Evolutionary conservation across 2,797 vertebrate species (phyloP), one percentile per base, ranked within the genome.

Genomic region (Parotocinclus haroldoi): DNA sequence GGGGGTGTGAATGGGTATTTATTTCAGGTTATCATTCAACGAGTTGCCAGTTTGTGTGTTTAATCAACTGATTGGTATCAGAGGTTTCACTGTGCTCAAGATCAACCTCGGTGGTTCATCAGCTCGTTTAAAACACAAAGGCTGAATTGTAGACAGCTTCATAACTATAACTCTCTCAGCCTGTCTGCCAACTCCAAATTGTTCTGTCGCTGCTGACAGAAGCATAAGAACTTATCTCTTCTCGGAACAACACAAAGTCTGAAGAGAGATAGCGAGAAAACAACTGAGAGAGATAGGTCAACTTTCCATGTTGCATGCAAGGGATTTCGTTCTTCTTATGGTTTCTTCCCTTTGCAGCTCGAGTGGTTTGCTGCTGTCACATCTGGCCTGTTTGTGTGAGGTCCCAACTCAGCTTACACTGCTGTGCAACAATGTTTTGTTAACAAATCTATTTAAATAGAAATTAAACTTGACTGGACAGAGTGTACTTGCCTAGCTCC

Each of bases 121-220:
- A 71, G 55, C 49, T 68, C 52, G 56, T 74, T 74, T 78, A 76
- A 76, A 78, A 72, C 69, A 63, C 58, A 76, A 64, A 56, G 44
- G 65, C 74, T 69, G 73, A 76, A 61, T 55, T 72, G 53, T 51
- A 68, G 77, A 76, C 74, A 71, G 77, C 70, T 74, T 73, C 65
- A 76, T 78, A 71, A 76, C 77, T 74, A 76, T 78, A 78, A 78
- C 68, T 78, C 74, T 78, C 68, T 71, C 62, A 53, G 45, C 54
- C 67, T 66, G 68, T 53, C 67, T 62, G 52, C 63, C 67, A 66
- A 58, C 63, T 55, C 46, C 71, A 78, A 75, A 78, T 78, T 76
- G 69, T 68, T 78, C 77, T 78, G 74, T 78, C 77, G 68, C 64
- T 56, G 55, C 42, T 66, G 63, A 66, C 63, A 66, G 52, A 70